Conservation (phyloP, 2,888 invertebrate species). For the Tuberolachnus salignus region DNA sequence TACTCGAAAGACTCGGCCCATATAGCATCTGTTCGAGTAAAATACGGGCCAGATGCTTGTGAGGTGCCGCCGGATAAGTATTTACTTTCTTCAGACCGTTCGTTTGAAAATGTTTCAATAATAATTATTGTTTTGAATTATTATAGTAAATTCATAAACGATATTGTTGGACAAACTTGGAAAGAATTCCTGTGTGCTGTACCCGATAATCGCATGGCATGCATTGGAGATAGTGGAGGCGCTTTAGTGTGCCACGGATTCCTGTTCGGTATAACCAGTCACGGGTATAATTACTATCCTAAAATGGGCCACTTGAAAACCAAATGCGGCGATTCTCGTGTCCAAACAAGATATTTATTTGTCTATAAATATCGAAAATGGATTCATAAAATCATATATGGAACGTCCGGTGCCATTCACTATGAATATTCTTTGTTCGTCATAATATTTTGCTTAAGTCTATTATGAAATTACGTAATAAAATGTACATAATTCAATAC, state of each 20-base stretch:
- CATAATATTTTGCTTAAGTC: neutral
- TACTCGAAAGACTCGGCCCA: conserved; percentile 3
- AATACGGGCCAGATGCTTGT: conserved; percentile 39
- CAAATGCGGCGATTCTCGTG: conserved; percentile 32
- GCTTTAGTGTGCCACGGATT: conserved; percentile 26
- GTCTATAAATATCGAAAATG: conserved; percentile 13
- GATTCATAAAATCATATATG: conserved; percentile 5
- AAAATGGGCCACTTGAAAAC: neutral
- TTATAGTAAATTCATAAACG: neutral
- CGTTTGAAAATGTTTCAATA: neutral
- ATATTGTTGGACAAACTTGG: conserved; percentile 17
- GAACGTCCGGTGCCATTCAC: neutral
- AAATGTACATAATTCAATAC: neutral
- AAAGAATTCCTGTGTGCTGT: conserved; percentile 27
- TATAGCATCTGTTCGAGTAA: conserved; percentile 7
- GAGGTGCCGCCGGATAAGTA: conserved; percentile 44
- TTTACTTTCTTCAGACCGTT: neutral
- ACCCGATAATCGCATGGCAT: conserved; percentile 29
- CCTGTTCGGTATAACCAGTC: conserved; percentile 32
- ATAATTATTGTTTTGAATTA: neutral
- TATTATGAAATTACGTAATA: neutral
- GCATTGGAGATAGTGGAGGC: conserved; percentile 48
- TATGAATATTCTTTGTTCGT: neutral
- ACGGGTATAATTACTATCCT: conserved; percentile 42
- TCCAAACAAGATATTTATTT: conserved; percentile 41